Conservation (phyloP, 2,113 vertebrate species). For the Heterotis niloticus region DNA sequence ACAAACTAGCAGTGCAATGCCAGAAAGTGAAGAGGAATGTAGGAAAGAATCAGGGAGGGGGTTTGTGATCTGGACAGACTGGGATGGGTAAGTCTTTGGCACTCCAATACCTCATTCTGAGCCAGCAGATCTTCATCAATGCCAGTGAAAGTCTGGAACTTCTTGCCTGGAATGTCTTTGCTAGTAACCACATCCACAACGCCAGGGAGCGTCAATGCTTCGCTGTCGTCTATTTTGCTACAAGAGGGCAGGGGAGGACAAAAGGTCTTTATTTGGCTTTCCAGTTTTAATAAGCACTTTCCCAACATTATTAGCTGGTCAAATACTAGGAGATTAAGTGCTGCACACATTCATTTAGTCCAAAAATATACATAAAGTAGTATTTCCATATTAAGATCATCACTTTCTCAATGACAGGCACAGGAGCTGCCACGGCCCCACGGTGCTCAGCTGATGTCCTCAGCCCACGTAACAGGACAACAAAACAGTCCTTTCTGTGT, state of each 20-base stretch:
- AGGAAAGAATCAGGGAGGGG: not conserved
- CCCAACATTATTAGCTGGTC: not conserved
- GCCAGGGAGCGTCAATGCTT: conserved; percentile 58
- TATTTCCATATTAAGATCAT: not conserved
- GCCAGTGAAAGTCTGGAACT: conserved; percentile 27
- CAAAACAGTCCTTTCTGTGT: too few relatives aligned
- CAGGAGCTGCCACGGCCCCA: too few relatives aligned
- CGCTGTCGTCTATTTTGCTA: conserved; percentile 57
- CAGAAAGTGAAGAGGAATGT: not conserved
- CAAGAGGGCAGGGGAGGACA: not conserved
- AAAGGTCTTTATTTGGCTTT: not conserved
- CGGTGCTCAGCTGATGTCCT: too few relatives aligned
- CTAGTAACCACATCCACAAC: conserved; percentile 62
- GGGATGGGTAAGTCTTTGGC: not conserved
- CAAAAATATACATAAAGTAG: not conserved
- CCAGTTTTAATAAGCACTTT: not conserved
- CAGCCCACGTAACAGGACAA: too few relatives aligned
- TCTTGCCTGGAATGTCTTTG: conserved; percentile 64
- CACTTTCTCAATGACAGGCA: not conserved
- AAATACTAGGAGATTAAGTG: not conserved
- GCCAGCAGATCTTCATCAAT: conserved; percentile 56
- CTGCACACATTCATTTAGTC: too few relatives aligned
- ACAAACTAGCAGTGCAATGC: not conserved
- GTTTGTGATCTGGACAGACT: too few relatives aligned
- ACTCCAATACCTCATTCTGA: conserved; percentile 46